phyloP scores from a whole-genome alignment of 2,888 invertebrate species.

The Drosophila kanekoi region DNA sequence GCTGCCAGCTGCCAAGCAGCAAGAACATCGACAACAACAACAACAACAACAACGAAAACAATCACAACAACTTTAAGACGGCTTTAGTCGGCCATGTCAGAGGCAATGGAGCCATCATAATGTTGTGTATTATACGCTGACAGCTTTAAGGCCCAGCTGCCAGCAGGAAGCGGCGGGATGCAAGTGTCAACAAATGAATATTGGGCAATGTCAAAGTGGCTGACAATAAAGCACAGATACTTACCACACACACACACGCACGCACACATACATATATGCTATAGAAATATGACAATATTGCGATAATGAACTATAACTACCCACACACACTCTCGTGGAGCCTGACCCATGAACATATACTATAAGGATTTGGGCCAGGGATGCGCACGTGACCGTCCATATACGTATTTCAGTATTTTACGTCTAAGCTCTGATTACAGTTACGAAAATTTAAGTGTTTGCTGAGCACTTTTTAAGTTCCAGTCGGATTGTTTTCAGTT shows the following conservation, averaged over 20 bases:
- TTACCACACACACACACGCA: constrained; percentile 3
- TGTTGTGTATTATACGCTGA: constrained; percentile 62
- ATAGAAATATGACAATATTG: constrained; percentile 49
- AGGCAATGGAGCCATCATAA: constrained; percentile 48
- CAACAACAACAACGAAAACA: background rate
- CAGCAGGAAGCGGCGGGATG: constrained; percentile 8
- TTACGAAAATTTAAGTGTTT: background rate
- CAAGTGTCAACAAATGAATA: constrained; percentile 62
- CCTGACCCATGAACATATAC: constrained; percentile 1
- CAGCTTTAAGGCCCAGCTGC: constrained; percentile 60
- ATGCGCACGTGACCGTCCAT: constrained; percentile 42
- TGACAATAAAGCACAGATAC: constrained; percentile 53
- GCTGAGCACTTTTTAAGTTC: background rate
- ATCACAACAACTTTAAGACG: constrained; percentile 34
- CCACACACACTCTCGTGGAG: background rate
- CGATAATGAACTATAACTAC: constrained; percentile 53
- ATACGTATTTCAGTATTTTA: background rate
- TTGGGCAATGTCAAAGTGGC: constrained; percentile 62
- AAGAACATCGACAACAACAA: constrained; percentile 9
- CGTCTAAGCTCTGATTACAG: background rate
- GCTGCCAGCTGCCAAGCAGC: constrained; percentile 31
- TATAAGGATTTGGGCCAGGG: constrained; percentile 17
- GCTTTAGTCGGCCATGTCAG: constrained; percentile 40
- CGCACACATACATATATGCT: background rate
- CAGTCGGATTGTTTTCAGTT: background rate